Percentiles rank a stretch among this genome's conserved stretches.
These are phyloP conservation scores for Prinia subflava DNA, from an alignment of 2,113 vertebrate genomes.

Conservation along the genomic window DNA sequence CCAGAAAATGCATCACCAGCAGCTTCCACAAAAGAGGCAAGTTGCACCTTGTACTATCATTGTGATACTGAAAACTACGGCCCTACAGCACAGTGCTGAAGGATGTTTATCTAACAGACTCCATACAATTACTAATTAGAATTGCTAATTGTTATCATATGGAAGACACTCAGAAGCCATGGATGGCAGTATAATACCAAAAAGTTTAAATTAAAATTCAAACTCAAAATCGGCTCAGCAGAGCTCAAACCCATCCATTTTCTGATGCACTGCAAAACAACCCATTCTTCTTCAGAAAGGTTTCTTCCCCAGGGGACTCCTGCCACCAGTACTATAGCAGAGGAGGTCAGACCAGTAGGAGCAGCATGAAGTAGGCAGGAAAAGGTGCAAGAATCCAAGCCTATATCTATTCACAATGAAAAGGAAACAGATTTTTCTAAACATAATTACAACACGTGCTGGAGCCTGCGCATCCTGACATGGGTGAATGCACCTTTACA, in stretches of 20 bases:
- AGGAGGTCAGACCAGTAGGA: not conserved
- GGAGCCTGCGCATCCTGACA: not conserved
- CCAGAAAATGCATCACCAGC: not conserved
- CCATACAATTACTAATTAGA: not conserved
- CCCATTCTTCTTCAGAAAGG: not conserved
- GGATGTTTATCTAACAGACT: not conserved
- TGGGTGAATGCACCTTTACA: not conserved
- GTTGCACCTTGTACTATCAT: not conserved
- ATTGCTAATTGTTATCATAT: not conserved
- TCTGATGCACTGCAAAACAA: not conserved
- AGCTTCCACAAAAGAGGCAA: not conserved
- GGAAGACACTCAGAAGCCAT: not conserved
- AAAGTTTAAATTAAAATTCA: not conserved
- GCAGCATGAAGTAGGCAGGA: not conserved
- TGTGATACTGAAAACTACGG: not conserved
- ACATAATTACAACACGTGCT: accelerated
- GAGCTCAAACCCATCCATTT: not conserved
- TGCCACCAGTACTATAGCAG: not conserved
- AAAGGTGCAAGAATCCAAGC: not conserved
- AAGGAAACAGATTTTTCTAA: not conserved
- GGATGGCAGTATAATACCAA: not conserved
- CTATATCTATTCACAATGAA: not conserved
- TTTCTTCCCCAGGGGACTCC: not conserved
- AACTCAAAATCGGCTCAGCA: not conserved
- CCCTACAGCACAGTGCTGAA: not conserved